Evolutionary conservation across 2,797 vertebrate genomes (phyloP).

Genomic region (Danio tinwini): DNA sequence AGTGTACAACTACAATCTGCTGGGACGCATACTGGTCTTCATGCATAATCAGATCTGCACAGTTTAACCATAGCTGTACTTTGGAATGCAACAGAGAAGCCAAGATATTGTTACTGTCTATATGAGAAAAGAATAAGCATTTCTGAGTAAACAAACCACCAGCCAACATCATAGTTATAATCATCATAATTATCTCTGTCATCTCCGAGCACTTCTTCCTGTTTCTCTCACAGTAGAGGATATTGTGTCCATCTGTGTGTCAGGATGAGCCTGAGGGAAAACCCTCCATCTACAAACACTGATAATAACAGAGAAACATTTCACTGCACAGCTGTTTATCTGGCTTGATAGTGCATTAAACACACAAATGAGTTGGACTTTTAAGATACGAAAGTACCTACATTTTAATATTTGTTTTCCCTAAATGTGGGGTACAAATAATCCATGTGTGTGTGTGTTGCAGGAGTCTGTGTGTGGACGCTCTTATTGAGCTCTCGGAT

Average conservation of each 20-base stretch:
- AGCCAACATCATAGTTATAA: neutral
- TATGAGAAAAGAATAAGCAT: neutral
- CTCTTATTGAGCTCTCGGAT: conserved; percentile 92
- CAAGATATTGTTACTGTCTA: neutral
- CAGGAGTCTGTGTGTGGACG: conserved; percentile 92
- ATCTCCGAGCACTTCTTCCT: neutral
- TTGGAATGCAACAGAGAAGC: neutral
- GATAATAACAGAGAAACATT: conserved; percentile 39
- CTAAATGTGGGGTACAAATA: neutral
- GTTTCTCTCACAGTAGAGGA: conserved; percentile 16
- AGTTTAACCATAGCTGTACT: neutral
- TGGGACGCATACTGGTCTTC: neutral
- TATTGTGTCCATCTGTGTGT: neutral
- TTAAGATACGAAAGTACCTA: neutral
- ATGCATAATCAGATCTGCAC: neutral
- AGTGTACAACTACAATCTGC: neutral
- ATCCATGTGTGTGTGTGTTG: conserved; percentile 58
- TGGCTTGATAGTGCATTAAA: neutral
- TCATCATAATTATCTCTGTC: neutral
- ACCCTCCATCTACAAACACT: conserved; percentile 13
- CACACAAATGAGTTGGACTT: conserved; percentile 22
- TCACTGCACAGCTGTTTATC: conserved; percentile 20
- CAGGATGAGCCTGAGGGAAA: conserved; percentile 31
- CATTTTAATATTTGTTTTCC: neutral
- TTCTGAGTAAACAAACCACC: neutral